Evolutionary conservation across 2,888 invertebrate genomes (phyloP), one percentile per base, ranked within the genome.

Genomic region (Aphidius colemani): DNA sequence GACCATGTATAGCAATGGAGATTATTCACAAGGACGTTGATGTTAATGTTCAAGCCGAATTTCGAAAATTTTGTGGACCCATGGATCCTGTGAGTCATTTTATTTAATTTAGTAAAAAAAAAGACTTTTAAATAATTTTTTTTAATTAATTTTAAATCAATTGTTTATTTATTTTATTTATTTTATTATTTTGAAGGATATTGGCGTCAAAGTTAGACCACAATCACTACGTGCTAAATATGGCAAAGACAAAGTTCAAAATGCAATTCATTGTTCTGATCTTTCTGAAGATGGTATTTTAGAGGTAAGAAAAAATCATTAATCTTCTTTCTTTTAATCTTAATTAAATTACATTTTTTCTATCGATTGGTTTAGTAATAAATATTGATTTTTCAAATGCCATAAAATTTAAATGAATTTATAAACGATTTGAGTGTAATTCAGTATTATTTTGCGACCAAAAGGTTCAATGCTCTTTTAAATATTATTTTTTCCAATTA

Each of bases 231-330:
- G 97, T 73, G 95, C 96, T 1, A 88, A 88, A 75, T 93, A 91
- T 82, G 97, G 97, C 0, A 87, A 86, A 50, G 90, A 89, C 50
- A 94, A 92, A 83, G 88, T 94, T 30, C 87, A 90, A 77, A 97
- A 97, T 83, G 96, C 93, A 6, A 85, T 97, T 7, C 97, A 97
- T 81, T 96, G 96, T 79, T 96, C 97, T 30, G 97, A 97, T 85
- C 85, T 97, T 63, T 88, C 91, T 0, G 95, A 96, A 78, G 96
- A 97, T 83, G 92, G 92, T 0, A 77, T 88, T 40, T 82, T 95
- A 61, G 97, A 97, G 86, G 85, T 87, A 71, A 78, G n/a, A 43
- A 11, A 41, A 6, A n/a, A 55, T 18, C 7, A 11, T n/a, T n/a
- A n/a, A n/a, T n/a, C n/a, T n/a, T n/a, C n/a, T n/a, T n/a, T n/a